Conservation (phyloP, 2,113 vertebrate genomes). For the Carassius carassius region DNA sequence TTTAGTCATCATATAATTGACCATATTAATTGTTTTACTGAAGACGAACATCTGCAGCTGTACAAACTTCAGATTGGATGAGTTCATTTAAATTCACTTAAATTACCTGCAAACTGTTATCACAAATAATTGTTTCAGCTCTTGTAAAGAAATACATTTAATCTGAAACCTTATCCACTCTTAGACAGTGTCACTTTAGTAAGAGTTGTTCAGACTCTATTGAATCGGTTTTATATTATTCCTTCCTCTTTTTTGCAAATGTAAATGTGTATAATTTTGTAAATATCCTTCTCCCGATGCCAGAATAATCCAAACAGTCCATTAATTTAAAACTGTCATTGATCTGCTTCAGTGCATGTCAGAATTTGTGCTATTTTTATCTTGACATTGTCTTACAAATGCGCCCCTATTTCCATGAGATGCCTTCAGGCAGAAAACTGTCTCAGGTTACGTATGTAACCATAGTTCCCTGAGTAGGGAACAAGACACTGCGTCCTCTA, state of each 20-base stretch:
- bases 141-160: too few species aligned
- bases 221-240: not conserved
- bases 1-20: not conserved
- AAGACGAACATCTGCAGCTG: too few species aligned
- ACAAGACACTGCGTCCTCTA: too few species aligned
- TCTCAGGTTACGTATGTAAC: too few species aligned
- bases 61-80: not conserved
- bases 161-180: not conserved
- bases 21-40: not conserved
- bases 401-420: not conserved
- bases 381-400: constrained; percentile 11
- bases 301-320: not conserved
- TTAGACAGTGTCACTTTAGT: not conserved
- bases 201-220: not conserved
- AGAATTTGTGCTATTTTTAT: not conserved
- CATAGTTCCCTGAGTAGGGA: too few species aligned
- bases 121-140: not conserved
- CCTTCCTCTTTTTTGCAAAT: not conserved
- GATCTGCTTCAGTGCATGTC: not conserved
- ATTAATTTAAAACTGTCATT: not conserved
- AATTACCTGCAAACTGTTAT: not conserved
- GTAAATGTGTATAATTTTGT: not conserved
- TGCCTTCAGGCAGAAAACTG: not conserved
- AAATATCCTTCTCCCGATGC: not conserved
- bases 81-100: not conserved